Conservation (phyloP, 2,113 vertebrate genomes). For the Pterocles gutturalis region DNA sequence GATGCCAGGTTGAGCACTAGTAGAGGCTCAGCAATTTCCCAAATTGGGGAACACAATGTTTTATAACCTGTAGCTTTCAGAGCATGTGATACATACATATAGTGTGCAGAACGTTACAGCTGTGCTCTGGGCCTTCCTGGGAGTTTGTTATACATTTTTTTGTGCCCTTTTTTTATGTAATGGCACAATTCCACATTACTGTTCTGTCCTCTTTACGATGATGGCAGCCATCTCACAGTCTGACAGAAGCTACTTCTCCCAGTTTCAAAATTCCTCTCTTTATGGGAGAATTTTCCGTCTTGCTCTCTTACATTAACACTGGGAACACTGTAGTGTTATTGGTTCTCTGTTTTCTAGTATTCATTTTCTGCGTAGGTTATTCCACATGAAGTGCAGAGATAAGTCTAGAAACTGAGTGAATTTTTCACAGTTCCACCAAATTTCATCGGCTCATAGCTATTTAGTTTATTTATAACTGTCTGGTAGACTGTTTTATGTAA, state of each 20-base stretch:
- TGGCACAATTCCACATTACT: background rate
- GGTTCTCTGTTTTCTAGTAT: background rate
- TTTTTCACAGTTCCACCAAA: slow-evolving; percentile 12
- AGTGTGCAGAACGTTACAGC: background rate
- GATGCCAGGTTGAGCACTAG: background rate
- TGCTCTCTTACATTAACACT: background rate
- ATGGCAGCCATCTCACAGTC: background rate
- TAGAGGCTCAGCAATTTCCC: background rate
- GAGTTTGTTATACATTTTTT: background rate
- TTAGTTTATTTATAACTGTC: slow-evolving; percentile 53
- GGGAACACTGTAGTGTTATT: background rate
- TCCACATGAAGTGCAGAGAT: background rate
- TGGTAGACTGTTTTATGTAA: slow-evolving; percentile 16
- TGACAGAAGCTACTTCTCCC: background rate
- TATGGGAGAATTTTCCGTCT: background rate
- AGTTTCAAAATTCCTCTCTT: background rate
- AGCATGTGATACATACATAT: accelerated
- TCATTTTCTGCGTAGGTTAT: slow-evolving; percentile 7
- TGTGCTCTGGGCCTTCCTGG: background rate
- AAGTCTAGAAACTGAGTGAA: background rate
- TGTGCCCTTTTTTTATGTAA: background rate
- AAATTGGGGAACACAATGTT: background rate
- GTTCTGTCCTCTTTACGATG: background rate
- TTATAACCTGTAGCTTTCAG: background rate
- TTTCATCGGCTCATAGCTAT: slow-evolving; percentile 26